Conservation (phyloP, 2,888 invertebrate genomes). For the Azorinus chamasolen region DNA sequence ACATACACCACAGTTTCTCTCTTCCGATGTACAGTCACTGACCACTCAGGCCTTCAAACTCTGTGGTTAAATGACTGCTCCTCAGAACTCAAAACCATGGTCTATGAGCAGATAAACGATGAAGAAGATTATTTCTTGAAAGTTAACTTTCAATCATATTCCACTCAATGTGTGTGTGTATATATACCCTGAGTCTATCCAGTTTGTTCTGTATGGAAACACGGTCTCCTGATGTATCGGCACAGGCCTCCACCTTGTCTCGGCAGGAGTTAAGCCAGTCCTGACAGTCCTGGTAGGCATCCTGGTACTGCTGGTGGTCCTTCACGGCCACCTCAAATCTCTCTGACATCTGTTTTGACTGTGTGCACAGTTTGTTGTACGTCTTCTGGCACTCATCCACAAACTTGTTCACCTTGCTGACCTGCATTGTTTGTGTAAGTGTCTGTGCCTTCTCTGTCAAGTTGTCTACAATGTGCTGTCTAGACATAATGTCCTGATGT, state of each 20-base stretch:
- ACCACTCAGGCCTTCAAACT: no score
- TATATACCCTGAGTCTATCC: conserved; percentile 81
- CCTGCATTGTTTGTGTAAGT: conserved; percentile 86
- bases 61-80: no score
- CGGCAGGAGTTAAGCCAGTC: conserved; percentile 90
- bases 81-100: no score
- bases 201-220: conserved; percentile 89
- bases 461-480: conserved; percentile 94
- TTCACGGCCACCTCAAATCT: conserved; percentile 95
- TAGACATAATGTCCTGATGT: conserved; percentile 93
- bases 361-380: conserved; percentile 78
- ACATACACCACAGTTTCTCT: no score
- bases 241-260: conserved; percentile 80
- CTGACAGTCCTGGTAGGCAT: conserved; percentile 91
- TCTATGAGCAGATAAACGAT: no score
- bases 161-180: no score
- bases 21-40: no score
- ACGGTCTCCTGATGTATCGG: conserved; percentile 88
- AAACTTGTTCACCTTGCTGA: conserved; percentile 79
- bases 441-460: conserved; percentile 93
- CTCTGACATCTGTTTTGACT: conserved; percentile 90
- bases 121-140: no score
- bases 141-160: no score
- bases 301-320: conserved; percentile 93
- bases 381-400: conserved; percentile 78